Base-by-base conservation (phyloP, 1,140 invertebrate genomes). In the Eueides isabella region DNA sequence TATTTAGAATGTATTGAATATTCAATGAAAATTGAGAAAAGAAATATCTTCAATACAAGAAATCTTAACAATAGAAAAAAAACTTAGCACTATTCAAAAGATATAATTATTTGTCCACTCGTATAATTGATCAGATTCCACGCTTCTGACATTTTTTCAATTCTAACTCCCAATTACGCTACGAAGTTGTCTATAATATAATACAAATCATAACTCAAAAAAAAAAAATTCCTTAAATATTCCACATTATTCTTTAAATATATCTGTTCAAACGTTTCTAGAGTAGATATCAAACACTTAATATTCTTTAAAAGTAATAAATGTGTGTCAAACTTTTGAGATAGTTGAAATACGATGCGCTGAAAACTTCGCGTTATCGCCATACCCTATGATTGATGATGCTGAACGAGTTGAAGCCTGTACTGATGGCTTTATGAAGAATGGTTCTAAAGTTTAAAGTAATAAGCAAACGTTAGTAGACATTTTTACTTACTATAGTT, bases 321-420 rank as follows among this genome's bases (percentile, higher is more conserved):
- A 55, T 55, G 48, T 55, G 19, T 55, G 48, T 55, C 23, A 55
- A 55, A 55, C 48, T 55, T 55, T 26, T 55, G 48, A 23, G 9
- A 55, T 26, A 14, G 48, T 55, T 55, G 48, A 55, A 55, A 55
- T 55, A 55, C 12, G 48, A 55, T 55, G 48, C 30, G 29, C 30
- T 63, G 61, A 63, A 63, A 31, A 63, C 61, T 63, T 63, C 26
- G 28, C 61, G 16, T 63, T 30, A 63, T 30, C 26, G 61, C 23
- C 12, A 30, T n/a, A 63, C 61, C 14, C 11, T 19, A 30, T 31
- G 61, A 63, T 63, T 31, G 61, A 63, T 63, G 61, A 63, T 31
- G 5, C 61, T 31, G 61, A 31, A 63, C 26, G 26, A 63, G 61
- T 63, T 63, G 28, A 29, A 29, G 61, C 61, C 28, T 63, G 61